phyloP scores from a whole-genome alignment of 2,888 invertebrate species.

The Heliconius sara region DNA sequence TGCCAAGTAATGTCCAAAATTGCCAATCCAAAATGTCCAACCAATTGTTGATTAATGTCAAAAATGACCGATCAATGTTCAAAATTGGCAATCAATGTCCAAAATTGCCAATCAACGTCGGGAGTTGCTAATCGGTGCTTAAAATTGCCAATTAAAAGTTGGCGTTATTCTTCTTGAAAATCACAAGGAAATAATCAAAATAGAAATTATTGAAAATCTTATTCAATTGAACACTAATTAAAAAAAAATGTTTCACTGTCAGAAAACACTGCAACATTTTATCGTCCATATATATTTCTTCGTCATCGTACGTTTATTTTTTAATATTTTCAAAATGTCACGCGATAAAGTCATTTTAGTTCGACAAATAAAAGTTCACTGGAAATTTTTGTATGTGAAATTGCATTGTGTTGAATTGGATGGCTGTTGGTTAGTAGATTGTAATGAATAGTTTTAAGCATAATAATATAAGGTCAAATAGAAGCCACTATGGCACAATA shows the following conservation, averaged over 20 bases:
- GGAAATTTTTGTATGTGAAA: slow-evolving; percentile 23
- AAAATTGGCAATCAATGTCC: neutral
- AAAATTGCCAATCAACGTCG: neutral
- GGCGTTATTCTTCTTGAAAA: neutral
- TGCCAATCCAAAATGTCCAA: neutral
- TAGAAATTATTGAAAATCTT: neutral
- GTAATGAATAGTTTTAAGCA: neutral
- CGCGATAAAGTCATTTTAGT: slow-evolving; percentile 57
- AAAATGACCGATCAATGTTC: neutral
- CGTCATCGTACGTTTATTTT: slow-evolving; percentile 45
- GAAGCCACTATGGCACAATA: neutral
- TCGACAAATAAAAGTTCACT: slow-evolving; percentile 29
- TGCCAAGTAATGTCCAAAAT: neutral
- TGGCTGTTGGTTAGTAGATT: neutral
- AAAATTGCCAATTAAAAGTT: slow-evolving; percentile 3
- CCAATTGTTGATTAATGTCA: neutral
- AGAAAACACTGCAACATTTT: slow-evolving; percentile 60
- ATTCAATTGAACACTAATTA: neutral
- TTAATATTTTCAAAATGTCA: slow-evolving; percentile 47
- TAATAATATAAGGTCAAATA: neutral
- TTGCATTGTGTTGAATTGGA: slow-evolving; percentile 41
- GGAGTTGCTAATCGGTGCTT: neutral
- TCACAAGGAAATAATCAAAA: neutral
- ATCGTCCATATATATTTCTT: slow-evolving; percentile 63
- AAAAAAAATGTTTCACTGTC: slow-evolving; percentile 53